Conservation (phyloP, 2,113 vertebrate genomes). For the Campylorhamphus procurvoides region DNA sequence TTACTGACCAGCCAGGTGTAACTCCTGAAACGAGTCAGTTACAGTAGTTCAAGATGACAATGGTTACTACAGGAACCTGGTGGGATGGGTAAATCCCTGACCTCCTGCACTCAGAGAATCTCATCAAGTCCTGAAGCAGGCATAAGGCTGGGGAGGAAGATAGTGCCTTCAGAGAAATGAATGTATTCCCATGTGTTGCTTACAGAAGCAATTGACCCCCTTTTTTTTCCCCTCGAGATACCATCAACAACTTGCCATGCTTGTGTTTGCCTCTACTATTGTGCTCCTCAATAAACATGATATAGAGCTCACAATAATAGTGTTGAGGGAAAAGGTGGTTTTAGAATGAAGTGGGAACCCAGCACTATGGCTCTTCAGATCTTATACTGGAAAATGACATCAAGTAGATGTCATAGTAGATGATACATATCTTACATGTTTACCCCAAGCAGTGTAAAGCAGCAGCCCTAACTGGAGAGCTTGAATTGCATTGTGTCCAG, state of each 20-base stretch:
- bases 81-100: neutral
- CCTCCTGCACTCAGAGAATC: neutral
- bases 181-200: neutral
- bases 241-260: neutral
- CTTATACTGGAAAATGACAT: neutral
- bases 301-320: neutral
- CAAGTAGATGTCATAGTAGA: rapidly evolving
- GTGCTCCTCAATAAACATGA: neutral
- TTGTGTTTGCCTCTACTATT: neutral
- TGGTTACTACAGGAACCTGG: neutral
- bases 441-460: neutral
- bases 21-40: neutral
- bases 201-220: rapidly evolving
- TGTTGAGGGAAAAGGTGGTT: rapidly evolving
- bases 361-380: neutral
- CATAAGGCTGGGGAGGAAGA: neutral
- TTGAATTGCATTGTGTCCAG: neutral
- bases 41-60: neutral
- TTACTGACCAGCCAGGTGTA: neutral
- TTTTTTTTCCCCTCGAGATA: neutral
- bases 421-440: rapidly evolving
- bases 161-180: neutral
- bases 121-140: neutral
- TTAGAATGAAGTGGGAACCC: neutral
- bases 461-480: neutral